These are phyloP conservation scores for Parascotia fuliginaria DNA, from an alignment of 2,888 invertebrate genomes.

Conservation along the genomic window DNA sequence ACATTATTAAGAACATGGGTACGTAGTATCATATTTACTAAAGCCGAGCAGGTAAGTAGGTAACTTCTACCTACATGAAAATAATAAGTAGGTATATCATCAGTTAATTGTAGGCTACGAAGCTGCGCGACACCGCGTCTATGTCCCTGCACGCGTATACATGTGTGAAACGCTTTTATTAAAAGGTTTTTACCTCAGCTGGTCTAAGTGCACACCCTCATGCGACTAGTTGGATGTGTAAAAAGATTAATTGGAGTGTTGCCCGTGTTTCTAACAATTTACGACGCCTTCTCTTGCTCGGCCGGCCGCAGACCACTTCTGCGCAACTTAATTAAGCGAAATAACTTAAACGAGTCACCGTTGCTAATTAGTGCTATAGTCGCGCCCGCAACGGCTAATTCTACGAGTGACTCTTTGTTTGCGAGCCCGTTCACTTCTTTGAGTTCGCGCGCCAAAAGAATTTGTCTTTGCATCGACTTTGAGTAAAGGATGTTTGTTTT, in stretches of 20 bases:
- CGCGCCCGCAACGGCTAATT: conserved; percentile 73
- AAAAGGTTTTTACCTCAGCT: conserved; percentile 68
- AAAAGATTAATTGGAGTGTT: conserved; percentile 86
- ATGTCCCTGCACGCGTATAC: conserved; percentile 32
- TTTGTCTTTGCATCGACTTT: conserved; percentile 83
- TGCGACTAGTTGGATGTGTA: conserved; percentile 82
- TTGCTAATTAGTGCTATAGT: conserved; percentile 84
- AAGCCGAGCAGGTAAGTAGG: background rate
- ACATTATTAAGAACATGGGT: background rate
- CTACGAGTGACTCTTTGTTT: conserved; percentile 82
- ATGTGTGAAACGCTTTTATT: conserved; percentile 64
- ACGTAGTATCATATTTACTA: background rate
- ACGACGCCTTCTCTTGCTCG: conserved; percentile 75
- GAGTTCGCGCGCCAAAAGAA: conserved; percentile 81
- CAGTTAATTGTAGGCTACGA: background rate
- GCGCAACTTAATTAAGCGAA: conserved; percentile 85
- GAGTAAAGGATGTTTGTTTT: conserved; percentile 78
- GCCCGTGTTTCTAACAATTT: conserved; percentile 81
- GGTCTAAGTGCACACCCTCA: conserved; percentile 77
- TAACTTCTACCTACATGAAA: background rate
- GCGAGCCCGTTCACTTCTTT: conserved; percentile 74
- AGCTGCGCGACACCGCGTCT: conserved; percentile 14
- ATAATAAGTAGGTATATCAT: background rate
- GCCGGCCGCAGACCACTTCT: conserved; percentile 84
- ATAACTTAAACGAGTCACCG: conserved; percentile 84